Base-by-base conservation (phyloP, 2,113 vertebrate species). In the Procavia capensis region DNA sequence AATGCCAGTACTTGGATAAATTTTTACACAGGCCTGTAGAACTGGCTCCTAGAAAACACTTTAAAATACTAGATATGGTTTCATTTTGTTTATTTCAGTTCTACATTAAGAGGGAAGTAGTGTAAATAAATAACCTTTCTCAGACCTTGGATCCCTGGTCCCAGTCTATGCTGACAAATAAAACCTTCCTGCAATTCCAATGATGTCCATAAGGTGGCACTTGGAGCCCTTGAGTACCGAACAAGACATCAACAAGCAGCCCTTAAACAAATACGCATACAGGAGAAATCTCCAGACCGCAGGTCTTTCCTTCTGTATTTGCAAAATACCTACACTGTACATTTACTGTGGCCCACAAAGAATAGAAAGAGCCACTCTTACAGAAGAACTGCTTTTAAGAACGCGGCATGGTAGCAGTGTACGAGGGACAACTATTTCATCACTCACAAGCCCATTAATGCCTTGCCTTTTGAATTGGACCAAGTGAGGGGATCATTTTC, bases 191-290 rank as follows among this genome's bases (percentile, higher is more conserved):
- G 93, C 47, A 95, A 89, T 95, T 95, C 66, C 85, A 64, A 2
- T 25, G 68, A 6, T 93, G 86, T 89, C 97, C 97, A 91, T 47
- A 82, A 86, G 97, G 90, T 98, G 97, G 97, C 97, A 95, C 0
- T 68, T 9, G 14, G 39, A 85, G 50, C 80, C 89, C 95, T 93
- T 82, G n/a, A 66, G 50, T 85, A 3, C 22, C n/a, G 34, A 90
- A 83, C 20, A 27, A 59, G 16, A 68, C 27, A 64, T 4, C 29
- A 31, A 4, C 19, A 59, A 41, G 13, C 85, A 14, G 22, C 25
- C 66, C 50, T 59, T 84, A 61, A 54, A 57, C 20, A 84, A 83
- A 84, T 31, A 6, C 25, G 9, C 31, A 84, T 50, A 43, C 4
- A 19, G 74, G 34, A 93, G 81, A 94, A 87, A 92, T 80, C 88